Percentiles rank a stretch among this genome's conserved stretches.
phyloP scores from a whole-genome alignment of 2,888 invertebrate species.

The Nephrotoma appendiculata region DNA sequence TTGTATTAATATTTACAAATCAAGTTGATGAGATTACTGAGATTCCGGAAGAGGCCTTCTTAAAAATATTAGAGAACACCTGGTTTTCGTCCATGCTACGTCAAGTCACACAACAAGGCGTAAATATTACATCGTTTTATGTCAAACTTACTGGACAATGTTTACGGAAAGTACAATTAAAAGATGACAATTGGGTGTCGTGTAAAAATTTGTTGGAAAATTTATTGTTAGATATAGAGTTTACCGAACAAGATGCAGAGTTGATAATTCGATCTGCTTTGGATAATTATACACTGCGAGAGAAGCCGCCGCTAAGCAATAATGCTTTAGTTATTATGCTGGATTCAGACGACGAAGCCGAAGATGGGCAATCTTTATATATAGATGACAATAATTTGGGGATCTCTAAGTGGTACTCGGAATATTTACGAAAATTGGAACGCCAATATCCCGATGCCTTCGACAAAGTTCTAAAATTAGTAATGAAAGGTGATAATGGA shows the following conservation, averaged over 20 bases:
- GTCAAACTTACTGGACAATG: conserved; percentile 39
- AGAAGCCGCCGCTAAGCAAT: conserved; percentile 9
- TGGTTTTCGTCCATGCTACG: conserved; percentile 38
- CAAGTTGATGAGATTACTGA: conserved; percentile 36
- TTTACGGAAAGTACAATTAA: conserved; percentile 36
- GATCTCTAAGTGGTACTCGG: conserved; percentile 38
- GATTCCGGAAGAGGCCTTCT: conserved; percentile 39
- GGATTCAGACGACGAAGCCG: conserved; percentile 25
- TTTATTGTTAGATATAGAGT: conserved; percentile 42
- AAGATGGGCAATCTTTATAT: conserved; percentile 27
- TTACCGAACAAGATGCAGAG: conserved; percentile 40
- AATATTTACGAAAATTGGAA: conserved; percentile 46
- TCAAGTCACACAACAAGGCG: conserved; percentile 38
- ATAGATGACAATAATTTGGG: conserved; percentile 16
- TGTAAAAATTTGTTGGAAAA: conserved; percentile 40
- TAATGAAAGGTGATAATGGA: conserved; percentile 33
- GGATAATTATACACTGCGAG: conserved; percentile 23
- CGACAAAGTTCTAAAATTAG: conserved; percentile 47
- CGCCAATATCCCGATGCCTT: conserved; percentile 55
- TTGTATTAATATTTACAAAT: conserved; percentile 55
- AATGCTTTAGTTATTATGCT: conserved; percentile 11
- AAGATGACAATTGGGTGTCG: conserved; percentile 34
- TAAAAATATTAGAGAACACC: conserved; percentile 33
- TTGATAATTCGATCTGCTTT: conserved; percentile 43
- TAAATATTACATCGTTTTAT: conserved; percentile 41